Evolutionary conservation across 2,113 vertebrate species (phyloP).

Genomic region (Philantomba maxwellii): DNA sequence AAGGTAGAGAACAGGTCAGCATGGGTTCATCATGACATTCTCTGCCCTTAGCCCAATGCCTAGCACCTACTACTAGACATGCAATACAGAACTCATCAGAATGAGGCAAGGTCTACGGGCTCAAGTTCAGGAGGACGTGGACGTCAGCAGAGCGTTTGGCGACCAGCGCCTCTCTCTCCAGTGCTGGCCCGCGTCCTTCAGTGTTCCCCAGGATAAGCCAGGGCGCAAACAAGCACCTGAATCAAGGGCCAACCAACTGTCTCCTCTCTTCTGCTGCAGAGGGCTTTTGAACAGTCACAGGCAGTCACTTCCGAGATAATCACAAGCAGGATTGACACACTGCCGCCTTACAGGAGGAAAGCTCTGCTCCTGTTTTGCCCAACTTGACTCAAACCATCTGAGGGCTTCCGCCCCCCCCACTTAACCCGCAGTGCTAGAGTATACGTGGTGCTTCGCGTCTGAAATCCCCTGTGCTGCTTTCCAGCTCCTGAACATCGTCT

Average conservation of each 20-base stretch:
- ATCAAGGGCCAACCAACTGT: not conserved
- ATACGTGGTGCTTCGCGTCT: fast-evolving
- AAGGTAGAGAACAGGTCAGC: not conserved
- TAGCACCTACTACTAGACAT: not conserved
- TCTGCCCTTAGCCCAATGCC: not conserved
- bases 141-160: not conserved
- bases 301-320: not conserved
- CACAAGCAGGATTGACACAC: not conserved
- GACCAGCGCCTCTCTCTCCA: not conserved
- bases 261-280: not conserved
- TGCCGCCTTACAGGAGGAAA: not conserved
- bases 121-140: not conserved
- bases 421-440: not conserved
- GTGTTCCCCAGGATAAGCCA: not conserved
- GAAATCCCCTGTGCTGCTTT: not conserved
- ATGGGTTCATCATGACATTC: not conserved
- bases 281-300: not conserved
- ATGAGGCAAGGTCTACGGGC: not conserved
- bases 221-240: not conserved
- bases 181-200: not conserved
- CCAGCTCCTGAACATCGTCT: too few species aligned
- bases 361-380: not conserved
- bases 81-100: not conserved
- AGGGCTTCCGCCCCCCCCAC: not conserved
- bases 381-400: not conserved